Base-by-base conservation (phyloP, 2,797 vertebrate genomes). In the Pteronotus mesoamericanus region DNA sequence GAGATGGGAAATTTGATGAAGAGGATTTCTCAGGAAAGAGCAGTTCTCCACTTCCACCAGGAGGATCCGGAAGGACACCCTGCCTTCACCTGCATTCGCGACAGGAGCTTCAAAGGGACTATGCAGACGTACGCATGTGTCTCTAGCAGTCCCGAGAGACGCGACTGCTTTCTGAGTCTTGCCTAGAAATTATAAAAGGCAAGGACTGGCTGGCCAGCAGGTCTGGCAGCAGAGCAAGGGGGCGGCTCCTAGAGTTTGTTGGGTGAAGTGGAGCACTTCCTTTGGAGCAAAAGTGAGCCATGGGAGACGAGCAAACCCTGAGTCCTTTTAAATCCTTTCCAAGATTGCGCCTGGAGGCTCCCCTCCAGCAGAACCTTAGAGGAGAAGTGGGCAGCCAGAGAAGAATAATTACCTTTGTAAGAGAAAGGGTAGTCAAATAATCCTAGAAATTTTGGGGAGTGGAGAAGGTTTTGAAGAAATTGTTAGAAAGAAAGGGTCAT, bases 291-390 rank as follows among this genome's bases (percentile, higher is more conserved):
- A 74, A 6, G 21, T 34, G 88, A 89, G 42, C 34, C 26, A 4
- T 2, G 0, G 77, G 44, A 46, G 29, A 46, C 26, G 66, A 77
- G 18, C 42, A n/a, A 18, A 57, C 59, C 74, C n/a, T 53, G 53
- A 59, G 46, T 72, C 74, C 82, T 64, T 94, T 80, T 24, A 64
- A 92, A 46, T 86, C 51, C 51, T 75, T 91, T 53, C 61, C 71
- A 42, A 68, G 53, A 72, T 34, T 16, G 46, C 46, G 46, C 16
- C 15, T 22, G 57, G 16, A 22, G 61, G n/a, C 21, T 51, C 19
- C n/a, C 6, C 29, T 51, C 8, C 66, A 29, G 55, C 85, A 89
- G 9, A 69, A 9, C 37, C 6, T 8, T 1, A 8, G 46, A 72
- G 59, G 22, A 48, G 44, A 5, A 61, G 12, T 18, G 44, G 18